phyloP scores from a whole-genome alignment of 2,888 invertebrate genomes.

The Actias luna region DNA sequence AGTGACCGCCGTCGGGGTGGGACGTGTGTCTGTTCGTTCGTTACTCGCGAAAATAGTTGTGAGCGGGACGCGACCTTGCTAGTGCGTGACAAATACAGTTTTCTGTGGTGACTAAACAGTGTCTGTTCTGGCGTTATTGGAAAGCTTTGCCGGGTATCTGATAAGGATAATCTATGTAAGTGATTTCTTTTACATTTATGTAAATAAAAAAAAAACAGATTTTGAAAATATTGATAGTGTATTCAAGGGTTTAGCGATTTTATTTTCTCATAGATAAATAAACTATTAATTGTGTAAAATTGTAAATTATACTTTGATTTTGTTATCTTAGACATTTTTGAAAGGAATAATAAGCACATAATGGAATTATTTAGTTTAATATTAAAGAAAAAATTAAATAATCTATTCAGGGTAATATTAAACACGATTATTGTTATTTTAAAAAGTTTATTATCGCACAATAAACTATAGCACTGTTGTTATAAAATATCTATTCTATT shows the following conservation, averaged over 20 bases:
- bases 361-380: no score
- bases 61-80: conserved; percentile 30
- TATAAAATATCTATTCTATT: no score
- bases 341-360: no score
- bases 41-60: conserved; percentile 61
- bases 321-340: no score
- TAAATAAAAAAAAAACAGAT: background rate
- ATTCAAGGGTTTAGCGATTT: background rate
- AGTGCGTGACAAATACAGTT: conserved; percentile 26
- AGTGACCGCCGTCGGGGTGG: conserved; percentile 41
- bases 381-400: no score
- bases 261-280: no score
- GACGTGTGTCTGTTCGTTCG: conserved; percentile 29
- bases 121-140: conserved; percentile 7
- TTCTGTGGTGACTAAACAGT: conserved; percentile 19
- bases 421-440: no score
- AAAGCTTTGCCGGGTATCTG: background rate
- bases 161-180: conserved; percentile 11
- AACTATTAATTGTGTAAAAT: no score
- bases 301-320: no score
- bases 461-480: no score
- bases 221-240: background rate
- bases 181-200: background rate
- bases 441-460: no score
- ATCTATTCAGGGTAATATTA: no score